These are phyloP conservation scores for Acanthaster planci DNA, from an alignment of 35 echinoderm and acorn worm species.

Conservation along the genomic window DNA sequence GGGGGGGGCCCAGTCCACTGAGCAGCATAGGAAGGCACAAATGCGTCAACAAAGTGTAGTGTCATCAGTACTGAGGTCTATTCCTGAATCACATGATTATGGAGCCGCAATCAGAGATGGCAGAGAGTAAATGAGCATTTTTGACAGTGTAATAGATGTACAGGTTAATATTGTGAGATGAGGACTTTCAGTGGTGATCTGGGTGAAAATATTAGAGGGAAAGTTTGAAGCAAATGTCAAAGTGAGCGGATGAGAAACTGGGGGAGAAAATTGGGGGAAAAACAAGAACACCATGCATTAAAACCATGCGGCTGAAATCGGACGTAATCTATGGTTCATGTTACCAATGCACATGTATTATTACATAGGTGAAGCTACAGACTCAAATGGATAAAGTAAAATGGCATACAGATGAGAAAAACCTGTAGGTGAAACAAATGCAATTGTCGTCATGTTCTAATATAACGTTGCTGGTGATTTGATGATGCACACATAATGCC, in stretches of 20 bases:
- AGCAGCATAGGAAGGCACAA: background rate
- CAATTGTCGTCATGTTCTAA: too few relatives aligned
- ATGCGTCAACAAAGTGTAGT: background rate
- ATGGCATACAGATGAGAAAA: too few relatives aligned
- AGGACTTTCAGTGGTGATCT: background rate
- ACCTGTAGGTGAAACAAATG: too few relatives aligned
- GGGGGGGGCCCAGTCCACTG: background rate
- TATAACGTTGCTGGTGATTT: too few relatives aligned
- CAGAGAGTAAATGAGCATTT: background rate
- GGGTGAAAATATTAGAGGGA: background rate
- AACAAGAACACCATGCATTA: background rate
- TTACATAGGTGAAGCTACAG: background rate
- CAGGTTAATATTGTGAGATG: background rate
- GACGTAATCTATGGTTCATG: background rate
- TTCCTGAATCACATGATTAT: background rate
- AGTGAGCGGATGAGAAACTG: conserved; percentile 19
- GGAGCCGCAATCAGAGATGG: background rate
- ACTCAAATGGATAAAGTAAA: background rate
- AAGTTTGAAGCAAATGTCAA: background rate
- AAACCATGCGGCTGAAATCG: background rate
- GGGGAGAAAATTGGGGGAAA: background rate
- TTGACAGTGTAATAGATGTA: background rate
- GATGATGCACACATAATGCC: too few relatives aligned
- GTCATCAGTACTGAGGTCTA: background rate
- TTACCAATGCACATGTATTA: background rate